Base-by-base conservation (phyloP, 2,888 invertebrate genomes). In the Drosophila affinis region DNA sequence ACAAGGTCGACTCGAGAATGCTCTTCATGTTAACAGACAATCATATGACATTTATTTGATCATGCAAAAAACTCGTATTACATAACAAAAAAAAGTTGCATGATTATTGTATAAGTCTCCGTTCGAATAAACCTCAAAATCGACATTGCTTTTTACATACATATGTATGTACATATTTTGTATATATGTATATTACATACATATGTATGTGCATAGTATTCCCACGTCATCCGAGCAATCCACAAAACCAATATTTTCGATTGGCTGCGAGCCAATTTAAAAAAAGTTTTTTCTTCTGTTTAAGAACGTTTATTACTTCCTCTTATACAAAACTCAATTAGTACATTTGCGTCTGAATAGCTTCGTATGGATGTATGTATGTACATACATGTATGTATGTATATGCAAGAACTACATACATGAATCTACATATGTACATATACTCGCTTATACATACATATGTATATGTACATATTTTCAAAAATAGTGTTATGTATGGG, bases 181-280 rank as follows among this genome's bases (percentile, higher is more conserved):
- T n/a, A 18, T 2, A 18, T 18, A 18, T 18, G 2, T 18, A 18
- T 2, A 1, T 18, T 1, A 18, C 18, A 18, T 18, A 7, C 29
- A 49, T n/a, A n/a, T n/a, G n/a, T n/a, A n/a, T n/a, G n/a, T n/a
- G n/a, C n/a, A n/a, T 52, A 27, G 46, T 52, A 47, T 75, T 46
- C 70, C 76, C 75, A 72, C 72, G 72, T 72, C 72, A 72, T 75
- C 75, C 76, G 72, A 59, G 69, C 59, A 75, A 75, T 75, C 59
- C 72, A 75, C 76, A 55, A 72, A 72, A 75, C 72, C 72, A 72
- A 72, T 72, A 75, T 75, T 69, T 72, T 68, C 58, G 49, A 54
- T 69, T 72, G 72, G 72, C 72, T 7, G 44, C 21, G 46, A 55
- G 72, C 72, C 72, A 75, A 72, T 72, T 72, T 55, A 58, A 59